Conservation (phyloP, 2,888 invertebrate genomes). For the Lomographa bimaculata region DNA sequence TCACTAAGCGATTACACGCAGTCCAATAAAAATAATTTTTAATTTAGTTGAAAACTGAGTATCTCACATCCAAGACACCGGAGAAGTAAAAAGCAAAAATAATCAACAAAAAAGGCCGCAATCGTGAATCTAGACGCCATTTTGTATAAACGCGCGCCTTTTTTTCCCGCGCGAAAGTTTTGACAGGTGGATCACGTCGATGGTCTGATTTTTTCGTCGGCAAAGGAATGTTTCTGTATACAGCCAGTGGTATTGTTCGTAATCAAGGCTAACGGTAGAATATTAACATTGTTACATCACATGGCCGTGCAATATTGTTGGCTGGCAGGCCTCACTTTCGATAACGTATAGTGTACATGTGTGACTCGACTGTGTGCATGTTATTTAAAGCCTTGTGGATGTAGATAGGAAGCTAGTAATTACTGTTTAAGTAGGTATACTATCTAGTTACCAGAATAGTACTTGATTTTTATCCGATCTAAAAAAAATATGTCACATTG, state of each 20-base stretch:
- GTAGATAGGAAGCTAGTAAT: too few relatives aligned
- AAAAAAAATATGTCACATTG: too few relatives aligned
- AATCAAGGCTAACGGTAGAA: conserved; percentile 21
- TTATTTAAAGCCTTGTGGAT: too few relatives aligned
- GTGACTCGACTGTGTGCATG: too few relatives aligned
- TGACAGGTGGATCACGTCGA: conserved; percentile 68
- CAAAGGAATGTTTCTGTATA: conserved; percentile 13
- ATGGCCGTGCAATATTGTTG: conserved; percentile 11
- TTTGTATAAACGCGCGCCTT: conserved; percentile 35
- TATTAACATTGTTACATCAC: conserved; percentile 18
- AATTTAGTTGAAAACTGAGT: conserved; percentile 20
- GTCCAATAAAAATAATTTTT: conserved; percentile 20
- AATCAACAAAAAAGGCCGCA: conserved; percentile 11
- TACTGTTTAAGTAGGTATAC: too few relatives aligned
- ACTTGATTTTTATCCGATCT: too few relatives aligned
- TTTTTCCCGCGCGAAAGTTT: conserved; percentile 64
- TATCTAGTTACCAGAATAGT: too few relatives aligned
- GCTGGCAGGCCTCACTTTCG: conserved; percentile 13
- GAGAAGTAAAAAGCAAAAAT: too few relatives aligned
- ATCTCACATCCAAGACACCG: conserved; percentile 17
- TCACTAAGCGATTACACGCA: conserved; percentile 28
- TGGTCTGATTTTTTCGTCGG: conserved; percentile 28
- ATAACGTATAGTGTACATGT: too few relatives aligned
- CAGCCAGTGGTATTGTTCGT: conserved; percentile 22
- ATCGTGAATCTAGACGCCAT: conserved; percentile 20